phyloP scores from a whole-genome alignment of 2,113 vertebrate genomes.

The Zapus hudsonius region DNA sequence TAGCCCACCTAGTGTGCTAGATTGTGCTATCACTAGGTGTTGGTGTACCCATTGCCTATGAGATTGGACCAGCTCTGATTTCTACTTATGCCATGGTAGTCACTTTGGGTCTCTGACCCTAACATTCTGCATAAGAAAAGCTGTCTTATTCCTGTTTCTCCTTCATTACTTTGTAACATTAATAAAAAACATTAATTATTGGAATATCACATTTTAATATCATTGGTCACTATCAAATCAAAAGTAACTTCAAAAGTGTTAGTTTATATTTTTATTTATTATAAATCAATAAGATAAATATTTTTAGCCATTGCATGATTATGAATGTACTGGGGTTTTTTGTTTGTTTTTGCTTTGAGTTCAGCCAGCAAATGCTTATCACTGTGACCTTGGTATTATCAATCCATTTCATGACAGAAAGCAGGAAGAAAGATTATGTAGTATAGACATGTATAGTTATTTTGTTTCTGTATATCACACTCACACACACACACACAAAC shows the following conservation, averaged over 20 bases:
- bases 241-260: neutral
- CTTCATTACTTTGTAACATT: no score
- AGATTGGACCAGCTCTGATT: no score
- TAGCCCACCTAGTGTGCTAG: no score
- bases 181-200: no score
- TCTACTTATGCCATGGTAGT: no score
- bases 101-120: no score
- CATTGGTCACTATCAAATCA: neutral
- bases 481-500: neutral
- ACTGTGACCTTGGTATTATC: slow-evolving; percentile 21
- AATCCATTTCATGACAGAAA: neutral
- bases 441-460: neutral
- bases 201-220: neutral
- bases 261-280: neutral
- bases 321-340: neutral
- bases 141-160: no score
- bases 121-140: no score
- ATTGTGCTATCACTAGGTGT: no score
- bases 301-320: neutral
- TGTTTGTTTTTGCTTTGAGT: neutral
- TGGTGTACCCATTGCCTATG: no score
- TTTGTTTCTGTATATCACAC: neutral
- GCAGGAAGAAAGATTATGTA: neutral
- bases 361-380: neutral
- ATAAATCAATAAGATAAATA: slow-evolving; percentile 3